Percentiles rank a stretch among this genome's conserved stretches.
phyloP scores from a whole-genome alignment of 2,797 vertebrate genomes.

The Heterohyrax brucei region DNA sequence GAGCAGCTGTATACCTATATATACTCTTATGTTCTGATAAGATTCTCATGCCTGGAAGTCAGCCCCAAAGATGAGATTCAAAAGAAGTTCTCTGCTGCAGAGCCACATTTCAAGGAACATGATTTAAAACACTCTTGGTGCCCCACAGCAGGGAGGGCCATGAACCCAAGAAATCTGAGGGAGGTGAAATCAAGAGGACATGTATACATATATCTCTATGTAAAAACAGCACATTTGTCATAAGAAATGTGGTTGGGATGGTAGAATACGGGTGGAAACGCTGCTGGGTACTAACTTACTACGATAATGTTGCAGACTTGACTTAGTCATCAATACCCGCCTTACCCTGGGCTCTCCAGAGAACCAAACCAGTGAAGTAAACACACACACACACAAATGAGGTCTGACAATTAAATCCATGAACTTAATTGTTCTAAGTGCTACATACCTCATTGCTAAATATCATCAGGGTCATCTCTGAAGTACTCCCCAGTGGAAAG shows the following conservation, averaged over 20 bases:
- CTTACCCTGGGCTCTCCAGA: neutral
- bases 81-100: neutral
- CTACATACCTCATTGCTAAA: too few species aligned
- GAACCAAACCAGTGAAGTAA: too few species aligned
- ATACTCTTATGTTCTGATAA: neutral
- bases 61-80: neutral
- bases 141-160: neutral
- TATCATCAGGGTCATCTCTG: too few species aligned
- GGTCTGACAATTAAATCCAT: too few species aligned
- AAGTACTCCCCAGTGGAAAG: too few species aligned
- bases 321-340: neutral
- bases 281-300: neutral
- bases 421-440: too few species aligned
- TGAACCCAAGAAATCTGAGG: too few species aligned
- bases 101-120: neutral
- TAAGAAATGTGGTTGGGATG: neutral
- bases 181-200: neutral
- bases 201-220: neutral
- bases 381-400: too few species aligned
- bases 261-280: neutral
- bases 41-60: neutral
- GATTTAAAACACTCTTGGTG: neutral
- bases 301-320: neutral
- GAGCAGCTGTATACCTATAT: neutral
- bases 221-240: neutral